These are phyloP conservation scores for Picus viridis DNA, from an alignment of 2,797 vertebrate genomes.

Conservation along the genomic window DNA sequence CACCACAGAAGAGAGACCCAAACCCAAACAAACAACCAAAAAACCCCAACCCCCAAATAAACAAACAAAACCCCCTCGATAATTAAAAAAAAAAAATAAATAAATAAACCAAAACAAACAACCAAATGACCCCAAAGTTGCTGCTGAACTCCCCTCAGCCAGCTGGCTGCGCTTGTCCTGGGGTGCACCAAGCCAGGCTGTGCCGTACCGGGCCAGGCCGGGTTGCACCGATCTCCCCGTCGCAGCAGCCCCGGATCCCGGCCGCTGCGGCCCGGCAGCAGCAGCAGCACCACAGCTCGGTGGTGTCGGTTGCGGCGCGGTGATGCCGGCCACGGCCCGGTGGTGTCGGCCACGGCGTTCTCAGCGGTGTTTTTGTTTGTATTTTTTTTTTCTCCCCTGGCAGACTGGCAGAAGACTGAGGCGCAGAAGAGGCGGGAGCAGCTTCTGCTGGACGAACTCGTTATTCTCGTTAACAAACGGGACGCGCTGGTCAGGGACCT, in stretches of 20 bases:
- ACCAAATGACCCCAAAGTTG: not conserved
- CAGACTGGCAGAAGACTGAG: slow-evolving; percentile 96
- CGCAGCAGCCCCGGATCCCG: not conserved
- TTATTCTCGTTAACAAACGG: slow-evolving; percentile 96
- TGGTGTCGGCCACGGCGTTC: not conserved
- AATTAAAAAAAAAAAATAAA: not conserved
- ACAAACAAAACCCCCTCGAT: not conserved
- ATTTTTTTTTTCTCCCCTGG: not conserved
- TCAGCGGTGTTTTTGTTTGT: not conserved
- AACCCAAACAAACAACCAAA: not conserved
- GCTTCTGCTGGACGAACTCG: slow-evolving; percentile 95
- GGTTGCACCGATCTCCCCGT: not conserved
- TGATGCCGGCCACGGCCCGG: too few species aligned
- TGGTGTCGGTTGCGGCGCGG: too few species aligned
- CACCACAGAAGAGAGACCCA: not conserved
- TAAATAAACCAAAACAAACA: too few species aligned
- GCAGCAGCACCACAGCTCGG: too few species aligned
- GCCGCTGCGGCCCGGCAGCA: too few species aligned
- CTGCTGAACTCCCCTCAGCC: not conserved
- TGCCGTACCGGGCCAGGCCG: not conserved
- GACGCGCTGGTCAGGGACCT: slow-evolving; percentile 95
- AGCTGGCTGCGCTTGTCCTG: not conserved
- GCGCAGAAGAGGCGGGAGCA: slow-evolving; percentile 96
- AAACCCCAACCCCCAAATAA: not conserved
- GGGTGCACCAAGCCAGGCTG: too few species aligned